phyloP scores from a whole-genome alignment of 2,797 vertebrate species.

The Hyperoplus immaculatus region DNA sequence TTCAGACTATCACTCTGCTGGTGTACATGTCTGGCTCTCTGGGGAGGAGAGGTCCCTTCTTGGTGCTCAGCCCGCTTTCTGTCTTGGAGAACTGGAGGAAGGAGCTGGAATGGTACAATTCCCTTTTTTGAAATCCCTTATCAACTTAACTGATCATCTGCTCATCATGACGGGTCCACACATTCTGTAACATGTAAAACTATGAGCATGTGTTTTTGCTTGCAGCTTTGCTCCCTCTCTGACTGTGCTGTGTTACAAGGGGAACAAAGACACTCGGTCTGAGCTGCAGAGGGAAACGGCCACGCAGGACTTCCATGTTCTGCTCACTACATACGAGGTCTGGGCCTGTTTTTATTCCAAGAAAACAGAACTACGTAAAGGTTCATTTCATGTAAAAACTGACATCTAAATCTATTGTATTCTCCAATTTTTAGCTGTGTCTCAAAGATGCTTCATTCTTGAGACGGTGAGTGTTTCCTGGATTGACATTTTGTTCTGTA shows the following conservation, averaged over 20 bases:
- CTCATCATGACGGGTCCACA: background rate
- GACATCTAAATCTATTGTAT: background rate
- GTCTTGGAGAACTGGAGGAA: constrained; percentile 93
- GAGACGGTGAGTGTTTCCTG: constrained; percentile 82
- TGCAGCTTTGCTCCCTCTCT: constrained; percentile 89
- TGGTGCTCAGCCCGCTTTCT: constrained; percentile 93
- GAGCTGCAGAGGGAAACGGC: constrained; percentile 81
- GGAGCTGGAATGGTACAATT: constrained; percentile 87
- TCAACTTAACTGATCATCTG: too few relatives aligned
- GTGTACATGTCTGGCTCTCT: constrained; percentile 85
- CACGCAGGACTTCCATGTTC: constrained; percentile 76
- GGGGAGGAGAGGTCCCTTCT: constrained; percentile 85
- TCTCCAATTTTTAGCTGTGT: constrained; percentile 87
- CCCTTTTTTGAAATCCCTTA: background rate
- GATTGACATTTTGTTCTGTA: background rate
- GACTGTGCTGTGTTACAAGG: constrained; percentile 86
- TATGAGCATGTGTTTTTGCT: background rate
- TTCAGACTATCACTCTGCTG: constrained; percentile 91
- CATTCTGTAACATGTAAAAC: background rate
- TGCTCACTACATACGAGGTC: constrained; percentile 95
- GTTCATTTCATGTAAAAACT: background rate
- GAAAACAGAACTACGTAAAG: background rate
- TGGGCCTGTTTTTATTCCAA: background rate
- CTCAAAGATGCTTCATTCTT: constrained; percentile 91
- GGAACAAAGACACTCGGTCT: constrained; percentile 88